Evolutionary conservation across 1,140 invertebrate genomes (phyloP), one percentile per base, ranked within the genome.

Genomic region (Saccostrea echinata): DNA sequence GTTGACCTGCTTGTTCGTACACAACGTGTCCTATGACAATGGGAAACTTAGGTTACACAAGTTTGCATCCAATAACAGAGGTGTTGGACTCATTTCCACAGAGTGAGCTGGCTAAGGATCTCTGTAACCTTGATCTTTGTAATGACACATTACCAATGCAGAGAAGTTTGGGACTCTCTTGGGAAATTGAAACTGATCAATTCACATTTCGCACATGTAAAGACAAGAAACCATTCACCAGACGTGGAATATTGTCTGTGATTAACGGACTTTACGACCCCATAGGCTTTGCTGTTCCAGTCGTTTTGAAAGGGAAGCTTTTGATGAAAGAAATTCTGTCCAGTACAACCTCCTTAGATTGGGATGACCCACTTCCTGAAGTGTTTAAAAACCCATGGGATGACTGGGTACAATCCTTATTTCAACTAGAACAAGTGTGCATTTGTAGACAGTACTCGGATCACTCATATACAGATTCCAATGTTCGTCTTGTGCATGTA

Each of bases 391-490:
- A 9, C 18, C 13, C 71, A 24, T 88, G 82, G 82, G 35, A 30
- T 24, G 43, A 27, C 11, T 86, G 71, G 84, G 55, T 57, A 21
- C n/a, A 85, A 21, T 71, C 86, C 18, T 43, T 91, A 24, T 0
- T 9, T 27, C 0, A 35, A n/a, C 71, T 91, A 16, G 82, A 80
- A 64, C 1, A 86, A 18, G 8, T 88, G 1, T 1, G 43, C 9
- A 85, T 91, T n/a, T 84, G 84, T 18, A 61, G 84, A n/a, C 16
- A 21, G 52, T 89, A 76, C 24, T 30, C n/a, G 18, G 18, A 51
- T 86, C 85, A 91, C 92, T 68, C 8, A 94, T 27, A 76, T 12
- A 33, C 11, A 91, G 90, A 84, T 95, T 94, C 94, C 94, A 95
- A 88, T 93, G 94, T 24, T 13, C 1, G 4, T 80, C 85, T 90